phyloP scores from a whole-genome alignment of 2,888 invertebrate genomes.

The Euplagia quadripunctaria region DNA sequence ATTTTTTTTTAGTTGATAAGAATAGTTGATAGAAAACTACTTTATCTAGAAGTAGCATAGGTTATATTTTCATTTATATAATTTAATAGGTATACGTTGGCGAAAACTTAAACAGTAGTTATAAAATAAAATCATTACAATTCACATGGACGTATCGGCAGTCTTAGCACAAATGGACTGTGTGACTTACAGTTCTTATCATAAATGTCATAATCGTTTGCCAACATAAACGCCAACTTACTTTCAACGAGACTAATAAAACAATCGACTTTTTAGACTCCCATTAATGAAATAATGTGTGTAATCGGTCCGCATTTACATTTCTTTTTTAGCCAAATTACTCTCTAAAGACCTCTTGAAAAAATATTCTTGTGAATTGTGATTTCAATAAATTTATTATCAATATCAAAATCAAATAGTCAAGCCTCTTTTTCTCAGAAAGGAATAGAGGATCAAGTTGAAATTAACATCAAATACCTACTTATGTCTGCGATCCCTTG shows the following conservation, averaged over 20 bases:
- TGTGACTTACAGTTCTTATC: background rate
- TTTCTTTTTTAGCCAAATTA: background rate
- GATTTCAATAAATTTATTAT: background rate
- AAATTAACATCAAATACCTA: no score
- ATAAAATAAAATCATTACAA: no score
- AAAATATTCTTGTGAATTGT: constrained; percentile 1
- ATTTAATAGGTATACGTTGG: no score
- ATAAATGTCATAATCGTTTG: background rate
- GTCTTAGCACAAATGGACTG: background rate
- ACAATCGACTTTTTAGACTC: background rate
- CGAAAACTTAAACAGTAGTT: no score
- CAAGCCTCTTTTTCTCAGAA: no score
- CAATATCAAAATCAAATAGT: no score
- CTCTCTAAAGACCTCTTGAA: background rate
- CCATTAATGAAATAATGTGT: background rate
- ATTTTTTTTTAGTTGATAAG: no score
- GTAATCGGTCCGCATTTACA: constrained; percentile 1
- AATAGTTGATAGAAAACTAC: no score
- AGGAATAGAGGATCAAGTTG: no score
- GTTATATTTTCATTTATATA: no score
- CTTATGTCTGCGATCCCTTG: no score
- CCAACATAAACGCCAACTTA: background rate
- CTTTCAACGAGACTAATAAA: background rate
- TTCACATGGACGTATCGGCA: background rate
- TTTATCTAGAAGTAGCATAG: no score